Conservation (phyloP, 2,113 vertebrate genomes). For the Elanus axillaris region DNA sequence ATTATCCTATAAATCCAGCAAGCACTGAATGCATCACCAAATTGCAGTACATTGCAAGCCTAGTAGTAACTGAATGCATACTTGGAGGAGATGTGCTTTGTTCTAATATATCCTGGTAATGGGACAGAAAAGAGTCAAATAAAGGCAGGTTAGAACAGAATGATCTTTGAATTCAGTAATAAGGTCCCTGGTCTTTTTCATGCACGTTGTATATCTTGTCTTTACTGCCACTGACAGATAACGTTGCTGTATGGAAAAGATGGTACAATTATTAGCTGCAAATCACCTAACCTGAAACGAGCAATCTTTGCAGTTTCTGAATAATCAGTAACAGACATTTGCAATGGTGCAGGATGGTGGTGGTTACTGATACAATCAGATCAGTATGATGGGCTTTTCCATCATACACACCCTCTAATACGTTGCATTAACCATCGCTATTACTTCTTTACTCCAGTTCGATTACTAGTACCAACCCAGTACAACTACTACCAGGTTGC, state of each 20-base stretch:
- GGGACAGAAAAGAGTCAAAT: not conserved
- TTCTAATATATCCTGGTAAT: not conserved
- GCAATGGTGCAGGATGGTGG: not conserved
- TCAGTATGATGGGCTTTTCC: not conserved
- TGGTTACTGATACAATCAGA: not conserved
- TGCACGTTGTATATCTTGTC: not conserved
- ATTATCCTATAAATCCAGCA: not conserved
- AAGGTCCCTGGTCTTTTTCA: not conserved
- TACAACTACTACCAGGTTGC: not conserved
- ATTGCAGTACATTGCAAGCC: not conserved
- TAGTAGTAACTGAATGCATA: not conserved
- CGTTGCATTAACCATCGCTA: not conserved
- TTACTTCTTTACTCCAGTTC: not conserved
- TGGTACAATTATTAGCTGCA: not conserved
- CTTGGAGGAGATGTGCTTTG: constrained; percentile 15
- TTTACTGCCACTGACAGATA: not conserved
- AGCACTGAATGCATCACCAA: not conserved
- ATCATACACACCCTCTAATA: not conserved
- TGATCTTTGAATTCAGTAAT: not conserved
- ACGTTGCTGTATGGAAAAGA: not conserved
- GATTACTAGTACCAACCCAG: not conserved
- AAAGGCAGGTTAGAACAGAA: not conserved
- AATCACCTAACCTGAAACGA: not conserved
- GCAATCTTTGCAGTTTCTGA: not conserved
- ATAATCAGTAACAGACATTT: not conserved